Base-by-base conservation (phyloP, 2,113 vertebrate species). In the Onychostoma macrolepis region DNA sequence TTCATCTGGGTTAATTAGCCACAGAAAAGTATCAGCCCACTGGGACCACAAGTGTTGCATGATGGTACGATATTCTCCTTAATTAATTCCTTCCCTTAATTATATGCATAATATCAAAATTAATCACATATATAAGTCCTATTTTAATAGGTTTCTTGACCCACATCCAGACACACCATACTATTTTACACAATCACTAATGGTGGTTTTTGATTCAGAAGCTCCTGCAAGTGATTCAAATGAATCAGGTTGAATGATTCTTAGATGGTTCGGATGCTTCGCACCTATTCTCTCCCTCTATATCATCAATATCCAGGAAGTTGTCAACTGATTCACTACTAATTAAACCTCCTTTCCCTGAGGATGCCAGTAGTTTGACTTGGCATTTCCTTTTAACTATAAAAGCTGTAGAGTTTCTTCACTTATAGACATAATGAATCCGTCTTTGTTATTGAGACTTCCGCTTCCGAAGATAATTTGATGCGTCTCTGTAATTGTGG, bases 401-500 rank as follows among this genome's bases (percentile, higher is more conserved):
- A n/a, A n/a, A 79, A 56, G 53, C 21, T 1, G n/a, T n/a, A n/a
- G n/a, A 84, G 74, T 86, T 36, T 33, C 63, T 58, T n/a, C 0
- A 87, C 58, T 86, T 26, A 56, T 61, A 2, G 56, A 83, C 28
- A 41, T 28, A 78, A 58, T 74, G 71, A 74, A 74, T 12, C 78
- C 72, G 72, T 88, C 79, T 89, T 76, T 89, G 87, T 90, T 90
- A 80, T 86, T 13, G 53, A 88, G 26, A 58, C 43, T 5, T 58
- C 78, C 63, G 8, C 11, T 77, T 87, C 17, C 28, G 4, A 78
- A 48, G 86, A 71, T 80, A 48, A 88, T 85, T 79, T 61, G 48
- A 85, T 56, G 83, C 33, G 67, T 75, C 83, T 72, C 84, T 85
- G 74, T 91, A 92, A 91, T 92, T 91, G 77, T 84, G 79, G 86